phyloP scores from a whole-genome alignment of 2,888 invertebrate species.

The Apotomis turbidana region DNA sequence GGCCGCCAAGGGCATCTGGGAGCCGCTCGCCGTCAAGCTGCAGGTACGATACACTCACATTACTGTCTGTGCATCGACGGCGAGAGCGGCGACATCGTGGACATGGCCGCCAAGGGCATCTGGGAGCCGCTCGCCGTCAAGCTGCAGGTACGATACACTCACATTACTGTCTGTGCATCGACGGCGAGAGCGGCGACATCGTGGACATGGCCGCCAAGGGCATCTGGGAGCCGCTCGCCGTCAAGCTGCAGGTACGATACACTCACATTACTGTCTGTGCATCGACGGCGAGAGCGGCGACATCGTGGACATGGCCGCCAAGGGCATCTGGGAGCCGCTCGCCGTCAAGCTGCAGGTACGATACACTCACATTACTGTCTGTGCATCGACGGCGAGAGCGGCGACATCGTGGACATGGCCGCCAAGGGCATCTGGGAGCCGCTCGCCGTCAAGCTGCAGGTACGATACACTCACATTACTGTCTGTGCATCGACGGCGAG shows the following conservation, averaged over 20 bases:
- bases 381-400: background rate
- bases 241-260: slow-evolving; percentile 89
- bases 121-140: slow-evolving; percentile 99
- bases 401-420: slow-evolving; percentile 96
- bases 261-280: slow-evolving; percentile 66
- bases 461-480: background rate
- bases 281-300: slow-evolving; percentile 97
- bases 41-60: no score
- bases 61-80: no score
- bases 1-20: no score
- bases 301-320: slow-evolving; percentile 94
- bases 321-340: slow-evolving; percentile 98
- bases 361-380: background rate
- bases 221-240: slow-evolving; percentile 98
- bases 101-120: slow-evolving; percentile 94
- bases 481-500: background rate
- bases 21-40: no score
- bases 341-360: slow-evolving; percentile 93
- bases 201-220: slow-evolving; percentile 95
- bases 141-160: slow-evolving; percentile 83
- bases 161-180: slow-evolving; percentile 84
- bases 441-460: slow-evolving; percentile 95
- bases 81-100: slow-evolving; percentile 90
- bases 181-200: slow-evolving; percentile 96
- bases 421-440: slow-evolving; percentile 97